These are phyloP conservation scores for Spodoptera frugiperda DNA, from an alignment of 1,140 invertebrate genomes.

Conservation along the genomic window DNA sequence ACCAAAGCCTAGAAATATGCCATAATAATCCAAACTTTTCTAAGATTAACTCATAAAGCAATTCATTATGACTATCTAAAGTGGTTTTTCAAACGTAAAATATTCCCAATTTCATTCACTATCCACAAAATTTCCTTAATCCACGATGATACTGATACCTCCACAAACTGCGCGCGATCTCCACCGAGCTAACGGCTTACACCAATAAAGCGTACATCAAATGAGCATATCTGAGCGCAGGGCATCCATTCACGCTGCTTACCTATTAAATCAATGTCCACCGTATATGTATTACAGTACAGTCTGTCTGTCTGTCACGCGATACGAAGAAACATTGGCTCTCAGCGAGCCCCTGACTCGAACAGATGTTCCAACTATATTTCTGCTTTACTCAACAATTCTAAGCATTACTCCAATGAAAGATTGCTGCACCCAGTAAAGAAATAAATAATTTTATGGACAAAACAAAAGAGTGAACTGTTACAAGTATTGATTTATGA, in stretches of 20 bases:
- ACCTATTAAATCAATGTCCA: constrained; percentile 71
- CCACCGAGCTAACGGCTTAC: constrained; percentile 27
- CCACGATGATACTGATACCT: constrained; percentile 18
- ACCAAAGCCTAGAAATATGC: no score
- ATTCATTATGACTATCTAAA: no score
- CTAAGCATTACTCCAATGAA: constrained; percentile 12
- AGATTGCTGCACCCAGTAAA: constrained; percentile 6
- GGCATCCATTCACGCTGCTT: constrained; percentile 61
- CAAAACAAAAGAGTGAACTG: constrained; percentile 5
- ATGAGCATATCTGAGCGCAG: constrained; percentile 58
- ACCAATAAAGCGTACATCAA: constrained; percentile 60
- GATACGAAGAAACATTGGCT: constrained; percentile 50
- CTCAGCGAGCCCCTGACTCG: constrained; percentile 3
- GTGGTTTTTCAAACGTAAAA: no score
- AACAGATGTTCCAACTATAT: constrained; percentile 50
- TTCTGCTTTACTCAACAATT: constrained; percentile 31
- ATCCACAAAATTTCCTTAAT: background rate
- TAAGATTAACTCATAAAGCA: no score
- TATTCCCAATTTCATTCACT: background rate
- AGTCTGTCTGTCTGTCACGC: constrained; percentile 51
- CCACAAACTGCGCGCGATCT: constrained; percentile 13
- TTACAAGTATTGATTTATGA: constrained; percentile 26
- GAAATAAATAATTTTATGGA: constrained; percentile 16
- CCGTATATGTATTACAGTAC: constrained; percentile 62
- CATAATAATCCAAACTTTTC: no score